Evolutionary conservation across 2,113 vertebrate genomes (phyloP).

Genomic region (Erythrolamprus reginae): DNA sequence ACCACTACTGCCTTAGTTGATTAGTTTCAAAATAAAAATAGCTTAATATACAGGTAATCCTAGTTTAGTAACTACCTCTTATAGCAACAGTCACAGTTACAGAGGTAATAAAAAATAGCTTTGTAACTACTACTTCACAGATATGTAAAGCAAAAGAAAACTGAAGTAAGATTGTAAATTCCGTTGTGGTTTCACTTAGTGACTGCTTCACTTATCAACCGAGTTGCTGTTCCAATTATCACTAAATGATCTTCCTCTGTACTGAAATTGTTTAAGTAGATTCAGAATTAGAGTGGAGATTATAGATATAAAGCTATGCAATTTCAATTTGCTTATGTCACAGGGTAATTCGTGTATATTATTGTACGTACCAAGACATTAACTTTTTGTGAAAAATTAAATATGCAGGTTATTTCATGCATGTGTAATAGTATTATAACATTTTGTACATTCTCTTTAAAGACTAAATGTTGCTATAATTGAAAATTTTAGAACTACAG

Average conservation of each 20-base stretch:
- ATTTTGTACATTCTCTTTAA: neutral
- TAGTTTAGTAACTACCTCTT: neutral
- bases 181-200: neutral
- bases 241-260: neutral
- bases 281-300: neutral
- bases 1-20: too few species aligned
- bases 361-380: neutral
- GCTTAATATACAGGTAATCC: neutral
- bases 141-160: neutral
- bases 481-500: neutral
- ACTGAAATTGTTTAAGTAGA: neutral
- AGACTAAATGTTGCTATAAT: neutral
- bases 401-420: neutral
- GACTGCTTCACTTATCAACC: neutral
- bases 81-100: neutral
- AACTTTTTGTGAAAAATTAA: neutral
- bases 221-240: neutral
- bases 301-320: neutral
- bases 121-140: neutral
- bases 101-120: neutral
- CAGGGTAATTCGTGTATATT: neutral
- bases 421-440: neutral
- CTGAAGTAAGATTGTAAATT: neutral
- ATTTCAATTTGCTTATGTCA: neutral
- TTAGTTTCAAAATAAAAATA: neutral